A percentile compares a stretch with the other conserved stretches of the same genome.
Evolutionary conservation across 2,888 invertebrate species (phyloP).

Genomic region (Noctua janthe): DNA sequence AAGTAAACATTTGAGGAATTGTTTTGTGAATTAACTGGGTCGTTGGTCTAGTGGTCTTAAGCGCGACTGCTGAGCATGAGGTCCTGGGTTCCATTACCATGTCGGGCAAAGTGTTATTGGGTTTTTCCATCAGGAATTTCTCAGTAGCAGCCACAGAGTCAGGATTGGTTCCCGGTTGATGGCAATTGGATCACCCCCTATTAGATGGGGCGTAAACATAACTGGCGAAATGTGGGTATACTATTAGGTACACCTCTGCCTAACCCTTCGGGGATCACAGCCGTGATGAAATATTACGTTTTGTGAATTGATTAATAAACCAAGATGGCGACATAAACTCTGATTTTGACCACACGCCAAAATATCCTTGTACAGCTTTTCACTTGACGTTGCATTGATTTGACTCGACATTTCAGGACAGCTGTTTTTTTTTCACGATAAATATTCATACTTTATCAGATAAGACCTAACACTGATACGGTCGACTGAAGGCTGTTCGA

Average conservation of each 20-base stretch:
- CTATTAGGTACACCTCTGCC: neutral
- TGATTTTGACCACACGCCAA: neutral
- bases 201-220: neutral
- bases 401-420: conserved; percentile 7
- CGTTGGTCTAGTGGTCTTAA: neutral
- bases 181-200: neutral
- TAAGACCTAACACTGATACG: conserved; percentile 39
- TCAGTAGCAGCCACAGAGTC: neutral
- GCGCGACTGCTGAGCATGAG: neutral
- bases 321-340: neutral
- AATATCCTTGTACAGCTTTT: conserved; percentile 3
- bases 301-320: neutral
- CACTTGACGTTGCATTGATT: conserved; percentile 39
- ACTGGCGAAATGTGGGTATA: neutral
- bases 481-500: conserved; percentile 52
- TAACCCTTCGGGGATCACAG: neutral
- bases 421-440: conserved; percentile 15
- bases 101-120: neutral
- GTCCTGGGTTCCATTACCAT: neutral
- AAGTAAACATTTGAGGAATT: neutral
- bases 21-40: neutral
- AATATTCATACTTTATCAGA: conserved; percentile 49
- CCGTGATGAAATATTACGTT: neutral
- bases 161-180: neutral
- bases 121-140: neutral